Percentiles rank a stretch among this genome's conserved stretches.
Conservation (phyloP, 2,113 vertebrate species). For the Rhinolophus sinicus region DNA sequence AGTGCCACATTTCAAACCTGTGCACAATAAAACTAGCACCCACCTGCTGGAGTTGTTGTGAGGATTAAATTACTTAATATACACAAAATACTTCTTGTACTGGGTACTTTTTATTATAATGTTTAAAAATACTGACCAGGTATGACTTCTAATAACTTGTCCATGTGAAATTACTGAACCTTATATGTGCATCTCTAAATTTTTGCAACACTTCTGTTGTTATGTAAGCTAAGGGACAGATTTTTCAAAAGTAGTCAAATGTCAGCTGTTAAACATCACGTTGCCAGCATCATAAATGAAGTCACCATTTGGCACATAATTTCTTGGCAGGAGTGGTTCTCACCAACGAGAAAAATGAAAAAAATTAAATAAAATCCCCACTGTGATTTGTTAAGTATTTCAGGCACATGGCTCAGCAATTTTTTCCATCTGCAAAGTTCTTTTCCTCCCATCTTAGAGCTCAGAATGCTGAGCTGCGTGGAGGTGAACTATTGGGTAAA, state of each 20-base stretch:
- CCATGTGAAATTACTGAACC: not conserved
- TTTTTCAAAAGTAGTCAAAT: conserved; percentile 45
- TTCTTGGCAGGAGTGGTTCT: conserved; percentile 57
- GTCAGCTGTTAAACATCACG: conserved; percentile 67
- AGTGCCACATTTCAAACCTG: not conserved
- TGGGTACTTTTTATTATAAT: not conserved
- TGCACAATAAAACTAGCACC: not conserved
- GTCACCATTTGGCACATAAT: conserved; percentile 63
- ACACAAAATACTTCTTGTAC: not conserved
- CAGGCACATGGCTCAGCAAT: conserved; percentile 45
- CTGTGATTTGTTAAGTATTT: conserved; percentile 59
- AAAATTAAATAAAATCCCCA: conserved; percentile 49
- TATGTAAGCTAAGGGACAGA: not conserved
- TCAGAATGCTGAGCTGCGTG: not conserved
- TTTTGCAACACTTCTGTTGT: conserved; percentile 48
- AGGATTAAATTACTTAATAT: not conserved
- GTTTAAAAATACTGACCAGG: conserved; percentile 8
- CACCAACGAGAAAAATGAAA: conserved; percentile 56
- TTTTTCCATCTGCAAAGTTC: conserved; percentile 31
- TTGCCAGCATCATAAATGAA: conserved; percentile 61
- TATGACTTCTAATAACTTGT: not conserved
- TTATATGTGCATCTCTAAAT: not conserved
- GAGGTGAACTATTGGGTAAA: not conserved
- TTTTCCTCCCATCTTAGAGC: conserved; percentile 12
- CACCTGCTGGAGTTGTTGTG: not conserved